Conservation (phyloP, 2,888 invertebrate genomes). For the Hipparchia sbordonii region DNA sequence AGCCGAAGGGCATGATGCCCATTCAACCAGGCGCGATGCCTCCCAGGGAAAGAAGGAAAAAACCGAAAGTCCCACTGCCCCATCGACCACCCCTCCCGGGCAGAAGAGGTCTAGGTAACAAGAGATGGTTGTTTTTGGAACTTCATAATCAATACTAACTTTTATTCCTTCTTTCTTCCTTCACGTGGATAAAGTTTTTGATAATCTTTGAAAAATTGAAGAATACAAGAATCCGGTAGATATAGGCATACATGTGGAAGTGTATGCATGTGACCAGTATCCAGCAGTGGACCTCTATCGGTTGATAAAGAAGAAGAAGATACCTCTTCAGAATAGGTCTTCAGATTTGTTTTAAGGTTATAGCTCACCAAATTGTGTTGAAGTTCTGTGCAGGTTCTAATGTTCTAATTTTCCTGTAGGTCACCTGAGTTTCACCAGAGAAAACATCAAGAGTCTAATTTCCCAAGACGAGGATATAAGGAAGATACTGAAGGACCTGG, state of each 20-base stretch:
- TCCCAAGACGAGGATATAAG: constrained; percentile 71
- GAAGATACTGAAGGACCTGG: constrained; percentile 71
- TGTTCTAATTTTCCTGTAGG: background rate
- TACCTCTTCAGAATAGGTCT: no score
- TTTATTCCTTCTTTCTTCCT: no score
- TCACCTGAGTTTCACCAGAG: constrained; percentile 56
- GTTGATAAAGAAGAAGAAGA: no score
- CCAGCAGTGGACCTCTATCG: no score
- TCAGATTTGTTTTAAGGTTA: no score
- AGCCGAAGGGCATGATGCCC: constrained; percentile 26
- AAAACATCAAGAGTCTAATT: constrained; percentile 66
- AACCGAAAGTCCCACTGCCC: constrained; percentile 40
- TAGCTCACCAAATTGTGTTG: no score
- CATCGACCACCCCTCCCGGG: constrained; percentile 45
- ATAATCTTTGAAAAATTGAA: no score
- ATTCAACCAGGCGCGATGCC: constrained; percentile 42
- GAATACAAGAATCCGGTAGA: no score
- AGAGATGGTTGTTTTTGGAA: background rate
- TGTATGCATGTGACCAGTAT: no score
- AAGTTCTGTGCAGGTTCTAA: no score
- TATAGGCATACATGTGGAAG: no score
- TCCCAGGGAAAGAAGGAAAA: constrained; percentile 51
- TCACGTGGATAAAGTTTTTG: no score
- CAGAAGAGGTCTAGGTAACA: constrained; percentile 49
- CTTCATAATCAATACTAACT: background rate